Evolutionary conservation across 1,140 invertebrate genomes (phyloP), one percentile per base, ranked within the genome.

Genomic region (Penaeus chinensis): DNA sequence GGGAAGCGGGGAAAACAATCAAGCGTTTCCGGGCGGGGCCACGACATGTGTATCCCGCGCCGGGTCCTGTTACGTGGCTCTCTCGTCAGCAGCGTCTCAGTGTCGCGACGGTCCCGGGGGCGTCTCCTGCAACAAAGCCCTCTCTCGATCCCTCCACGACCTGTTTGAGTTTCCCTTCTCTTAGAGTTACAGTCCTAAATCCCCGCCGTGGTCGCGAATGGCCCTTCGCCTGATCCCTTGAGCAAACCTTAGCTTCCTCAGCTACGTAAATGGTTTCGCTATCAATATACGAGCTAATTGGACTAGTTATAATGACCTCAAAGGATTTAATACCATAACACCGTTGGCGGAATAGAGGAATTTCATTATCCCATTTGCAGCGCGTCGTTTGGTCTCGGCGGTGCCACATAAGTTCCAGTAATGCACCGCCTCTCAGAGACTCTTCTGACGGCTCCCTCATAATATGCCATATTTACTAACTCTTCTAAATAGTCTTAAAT

Each of bases 401-500:
- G 69, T 22, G 83, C 63, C 77, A 10, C 85, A 77, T 87, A 87
- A 82, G 79, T 82, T 87, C 69, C 71, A 82, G 81, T 86, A 81
- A 86, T 74, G 85, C 85, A 81, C 24, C 54, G 78, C 47, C 42
- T 27, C 47, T 66, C 18, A 65, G 66, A 54, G 32, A 62, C 63
- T 65, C 60, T 37, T 54, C 79, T 80, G 62, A 60, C 80, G 22
- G 54, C 80, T 87, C 74, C 66, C 79, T 86, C 85, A 82, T 82
- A 76, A 82, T 82, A 61, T 37, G 13, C 85, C 80, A 61, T 82
- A 79, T 82, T 77, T 71, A 42, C 79, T 76, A 76, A 63, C 69
- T 76, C 85, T 87, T 77, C 85, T 87, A 87, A 87, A 82, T 71
- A 87, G 60, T 60, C 71, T 76, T 47, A 80, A 87, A 82, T 87